Conservation (phyloP, 2,113 vertebrate genomes). For the cat (Felis catus) region F.catus_Fca126_mat1.0 CM031426.1:42077501-42078000, state of each 20-base stretch:
- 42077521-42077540: neutral
- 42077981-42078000: neutral
- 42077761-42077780: neutral
- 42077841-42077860: neutral
- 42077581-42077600: neutral
- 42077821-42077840: neutral
- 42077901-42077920: neutral
- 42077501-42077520: accelerated
- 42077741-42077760: neutral
- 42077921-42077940: neutral
- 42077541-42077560: neutral
- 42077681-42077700: neutral
- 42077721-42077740: neutral
- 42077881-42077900: neutral
- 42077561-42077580: neutral
- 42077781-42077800: neutral
- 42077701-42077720: neutral
- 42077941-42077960: neutral
- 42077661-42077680: neutral
- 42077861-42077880: neutral
- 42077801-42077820: neutral
- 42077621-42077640: neutral
- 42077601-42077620: neutral
- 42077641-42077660: neutral
- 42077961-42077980: too few species aligned